Base-by-base conservation (phyloP, 2,888 invertebrate species). In the Zaprionus lineosus region DNA sequence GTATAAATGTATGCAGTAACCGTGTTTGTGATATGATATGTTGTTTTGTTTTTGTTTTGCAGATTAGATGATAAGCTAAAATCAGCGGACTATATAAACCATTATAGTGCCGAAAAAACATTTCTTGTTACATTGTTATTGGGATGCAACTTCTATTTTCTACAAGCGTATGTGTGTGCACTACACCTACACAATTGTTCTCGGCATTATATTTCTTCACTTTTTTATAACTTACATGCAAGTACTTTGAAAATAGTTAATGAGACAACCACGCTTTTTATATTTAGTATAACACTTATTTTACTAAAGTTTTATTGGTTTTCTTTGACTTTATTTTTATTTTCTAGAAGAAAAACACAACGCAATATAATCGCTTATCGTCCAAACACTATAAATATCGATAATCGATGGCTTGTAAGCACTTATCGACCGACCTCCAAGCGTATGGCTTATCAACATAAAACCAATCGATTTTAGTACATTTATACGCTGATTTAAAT, bases 1-100 rank as follows among this genome's bases (percentile, higher is more conserved):
- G 29, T 69, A 24, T 59, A 36, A 34, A 59, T 58, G 37, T 63
- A 26, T 53, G 34, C 51, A n/a, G 29, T 40, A 57, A 46, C 36
- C 28, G 18, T 50, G 52, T 50, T 31, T 55, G 58, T 64, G 64
- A 69, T 58, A 51, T 59, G 52, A 33, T 51, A n/a, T 69, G 69
- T 28, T 63, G 67, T 50, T 69, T 69, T 69, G 70, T 59, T 60
- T 64, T 69, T 69, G 64, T 69, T 69, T 69, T 56, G 64, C 69
- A 69, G 47, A 64, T 69, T 59, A 39, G 26, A 68, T 69, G 59
- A 64, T 68, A 59, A 68, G 59, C 43, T 63, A 34, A 47, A 55
- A 37, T 58, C 43, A 69, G 43, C 43, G 34, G 37, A 39, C 34
- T 47, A 46, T 50, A 48, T 63, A 53, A 46, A 43, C 57, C 52